These are phyloP conservation scores for Chionomys nivalis DNA, from an alignment of 2,113 vertebrate species.

Conservation along the genomic window DNA sequence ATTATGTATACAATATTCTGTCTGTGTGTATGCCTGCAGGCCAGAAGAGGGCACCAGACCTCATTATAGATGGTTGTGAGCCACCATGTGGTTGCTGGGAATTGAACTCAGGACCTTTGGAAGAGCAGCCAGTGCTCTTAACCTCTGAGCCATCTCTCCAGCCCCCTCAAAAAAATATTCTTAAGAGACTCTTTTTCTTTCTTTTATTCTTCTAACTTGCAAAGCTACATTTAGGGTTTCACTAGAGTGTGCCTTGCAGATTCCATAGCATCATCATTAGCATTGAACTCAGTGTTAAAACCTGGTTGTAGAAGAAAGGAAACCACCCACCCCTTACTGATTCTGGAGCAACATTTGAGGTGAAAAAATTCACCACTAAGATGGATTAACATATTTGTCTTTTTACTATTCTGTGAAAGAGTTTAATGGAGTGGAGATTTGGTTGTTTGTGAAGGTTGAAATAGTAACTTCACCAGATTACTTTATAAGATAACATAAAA, in stretches of 20 bases:
- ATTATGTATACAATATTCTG: no score
- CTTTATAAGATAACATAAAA: neutral
- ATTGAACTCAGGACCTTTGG: no score
- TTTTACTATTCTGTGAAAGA: neutral
- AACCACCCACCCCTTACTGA: neutral
- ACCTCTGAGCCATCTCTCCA: no score
- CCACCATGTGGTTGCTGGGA: no score
- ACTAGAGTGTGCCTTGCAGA: neutral
- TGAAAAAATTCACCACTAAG: neutral
- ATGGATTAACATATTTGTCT: neutral
- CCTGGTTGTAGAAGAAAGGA: neutral
- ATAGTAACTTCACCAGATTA: neutral
- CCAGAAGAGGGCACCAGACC: no score
- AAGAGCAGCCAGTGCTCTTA: no score
- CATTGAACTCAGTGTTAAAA: neutral
- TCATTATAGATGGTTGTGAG: no score
- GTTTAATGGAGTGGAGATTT: neutral
- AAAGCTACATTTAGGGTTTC: slow-evolving; percentile 28
- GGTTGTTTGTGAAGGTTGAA: neutral
- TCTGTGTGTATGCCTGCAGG: no score
- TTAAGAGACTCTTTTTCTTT: neutral
- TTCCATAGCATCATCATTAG: neutral
- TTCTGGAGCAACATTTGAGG: neutral
- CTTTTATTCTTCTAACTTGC: neutral
- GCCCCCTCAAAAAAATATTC: neutral